A percentile compares a stretch with the other conserved stretches of the same genome.
These are phyloP conservation scores for Tragulus kanchil DNA, from an alignment of 2,113 vertebrate species.

Conservation along the genomic window DNA sequence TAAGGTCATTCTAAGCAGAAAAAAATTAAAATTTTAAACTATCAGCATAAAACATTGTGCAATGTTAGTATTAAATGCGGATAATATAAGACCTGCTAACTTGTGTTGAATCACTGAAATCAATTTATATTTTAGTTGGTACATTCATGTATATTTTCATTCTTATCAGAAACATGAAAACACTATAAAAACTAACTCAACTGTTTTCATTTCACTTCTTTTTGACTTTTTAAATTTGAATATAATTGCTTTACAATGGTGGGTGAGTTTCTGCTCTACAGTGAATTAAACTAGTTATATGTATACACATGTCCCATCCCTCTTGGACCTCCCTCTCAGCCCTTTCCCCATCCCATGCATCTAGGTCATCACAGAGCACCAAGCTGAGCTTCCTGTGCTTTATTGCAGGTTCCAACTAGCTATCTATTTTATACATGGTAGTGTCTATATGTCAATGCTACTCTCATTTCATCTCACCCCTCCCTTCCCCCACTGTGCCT, in stretches of 20 bases:
- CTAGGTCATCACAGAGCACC: not conserved
- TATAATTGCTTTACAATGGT: not conserved
- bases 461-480: not conserved
- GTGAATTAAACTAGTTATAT: not conserved
- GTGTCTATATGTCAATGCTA: not conserved
- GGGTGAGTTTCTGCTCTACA: not conserved
- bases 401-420: not conserved
- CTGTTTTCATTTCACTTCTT: slow-evolving; percentile 1
- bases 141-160: not conserved
- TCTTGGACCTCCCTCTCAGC: not conserved
- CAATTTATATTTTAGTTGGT: slow-evolving; percentile 47
- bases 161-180: slow-evolving; percentile 20
- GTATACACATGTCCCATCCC: not conserved
- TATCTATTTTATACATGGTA: not conserved
- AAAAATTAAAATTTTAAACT: not conserved
- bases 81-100: not conserved
- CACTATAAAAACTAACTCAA: not conserved
- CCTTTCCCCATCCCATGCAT: not conserved
- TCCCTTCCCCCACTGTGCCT: not conserved
- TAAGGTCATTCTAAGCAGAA: not conserved
- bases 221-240: not conserved
- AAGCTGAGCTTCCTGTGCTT: not conserved
- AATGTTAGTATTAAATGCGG: slow-evolving; percentile 14
- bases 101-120: slow-evolving; percentile 24
- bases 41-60: not conserved